Evolutionary conservation across 2,113 vertebrate genomes (phyloP).

Genomic region (Siphamia tubifer): DNA sequence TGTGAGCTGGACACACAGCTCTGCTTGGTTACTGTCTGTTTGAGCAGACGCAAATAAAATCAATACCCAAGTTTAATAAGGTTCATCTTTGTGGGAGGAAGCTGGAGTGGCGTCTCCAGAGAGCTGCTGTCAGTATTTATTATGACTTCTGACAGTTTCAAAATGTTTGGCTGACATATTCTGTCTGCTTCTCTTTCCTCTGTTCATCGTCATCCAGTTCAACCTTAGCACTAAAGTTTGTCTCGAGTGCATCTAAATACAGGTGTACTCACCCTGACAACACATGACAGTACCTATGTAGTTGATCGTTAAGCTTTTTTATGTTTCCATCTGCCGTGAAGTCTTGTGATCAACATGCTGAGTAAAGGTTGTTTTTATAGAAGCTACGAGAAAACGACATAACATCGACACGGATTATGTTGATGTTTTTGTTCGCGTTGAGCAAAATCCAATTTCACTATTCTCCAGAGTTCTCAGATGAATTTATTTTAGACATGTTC

Average conservation of each 20-base stretch:
- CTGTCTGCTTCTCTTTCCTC: neutral
- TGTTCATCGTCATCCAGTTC: neutral
- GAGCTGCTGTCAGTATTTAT: slow-evolving; percentile 32
- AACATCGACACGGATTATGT: too few species aligned
- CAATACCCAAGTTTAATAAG: slow-evolving; percentile 19
- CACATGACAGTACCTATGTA: neutral
- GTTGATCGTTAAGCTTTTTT: neutral
- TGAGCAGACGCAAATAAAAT: slow-evolving; percentile 35
- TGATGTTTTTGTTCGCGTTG: too few species aligned
- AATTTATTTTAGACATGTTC: neutral
- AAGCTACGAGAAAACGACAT: too few species aligned
- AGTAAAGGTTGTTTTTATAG: too few species aligned
- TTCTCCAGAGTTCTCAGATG: neutral
- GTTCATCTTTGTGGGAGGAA: slow-evolving; percentile 45
- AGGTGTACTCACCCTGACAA: neutral
- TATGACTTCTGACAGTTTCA: neutral
- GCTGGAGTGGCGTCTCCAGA: slow-evolving; percentile 20
- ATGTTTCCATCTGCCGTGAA: too few species aligned
- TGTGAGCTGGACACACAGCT: slow-evolving; percentile 23
- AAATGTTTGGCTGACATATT: neutral
- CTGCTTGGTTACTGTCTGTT: slow-evolving; percentile 43
- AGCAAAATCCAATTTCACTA: too few species aligned
- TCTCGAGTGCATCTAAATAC: neutral
- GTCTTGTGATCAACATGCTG: too few species aligned
- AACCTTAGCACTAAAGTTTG: neutral